These are phyloP conservation scores for Chalcis sispes DNA, from an alignment of 2,888 invertebrate species.

Conservation along the genomic window DNA sequence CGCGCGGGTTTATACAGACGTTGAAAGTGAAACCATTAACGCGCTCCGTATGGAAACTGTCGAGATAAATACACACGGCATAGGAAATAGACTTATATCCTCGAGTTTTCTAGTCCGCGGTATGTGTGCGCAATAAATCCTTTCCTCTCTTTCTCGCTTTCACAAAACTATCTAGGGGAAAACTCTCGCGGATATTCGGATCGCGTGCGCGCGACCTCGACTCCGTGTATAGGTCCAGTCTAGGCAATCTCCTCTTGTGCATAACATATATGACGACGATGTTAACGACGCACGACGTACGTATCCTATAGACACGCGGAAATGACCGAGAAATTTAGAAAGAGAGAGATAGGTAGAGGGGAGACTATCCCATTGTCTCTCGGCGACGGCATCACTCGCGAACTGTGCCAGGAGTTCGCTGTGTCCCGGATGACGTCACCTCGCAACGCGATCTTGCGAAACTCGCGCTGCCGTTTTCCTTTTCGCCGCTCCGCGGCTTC, in stretches of 20 bases:
- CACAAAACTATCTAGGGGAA: too few species aligned
- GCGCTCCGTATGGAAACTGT: not conserved
- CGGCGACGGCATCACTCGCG: too few species aligned
- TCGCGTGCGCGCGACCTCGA: too few species aligned
- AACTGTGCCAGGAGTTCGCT: too few species aligned
- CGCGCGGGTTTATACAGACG: slow-evolving; percentile 1
- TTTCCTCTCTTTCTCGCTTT: slow-evolving; percentile 12
- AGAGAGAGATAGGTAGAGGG: too few species aligned
- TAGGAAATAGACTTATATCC: slow-evolving; percentile 41
- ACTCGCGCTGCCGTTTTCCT: too few species aligned
- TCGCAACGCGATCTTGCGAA: too few species aligned
- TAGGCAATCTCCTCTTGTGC: not conserved
- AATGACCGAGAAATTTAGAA: too few species aligned
- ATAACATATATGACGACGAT: not conserved
- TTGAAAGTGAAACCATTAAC: slow-evolving; percentile 40
- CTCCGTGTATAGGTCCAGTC: slow-evolving; percentile 25
- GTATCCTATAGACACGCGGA: slow-evolving; percentile 8
- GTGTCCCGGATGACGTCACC: too few species aligned
- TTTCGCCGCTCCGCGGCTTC: too few species aligned
- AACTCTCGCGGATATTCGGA: slow-evolving; percentile 23
- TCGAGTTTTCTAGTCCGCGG: slow-evolving; percentile 17
- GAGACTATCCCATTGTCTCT: slow-evolving; percentile 34
- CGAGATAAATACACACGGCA: slow-evolving; percentile 14
- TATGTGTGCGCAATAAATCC: slow-evolving; percentile 46
- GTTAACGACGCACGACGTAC: not conserved